A percentile compares a stretch with the other conserved stretches of the same genome.
Conservation (phyloP, 2,113 vertebrate genomes). For the Dasyurus viverrinus region DNA sequence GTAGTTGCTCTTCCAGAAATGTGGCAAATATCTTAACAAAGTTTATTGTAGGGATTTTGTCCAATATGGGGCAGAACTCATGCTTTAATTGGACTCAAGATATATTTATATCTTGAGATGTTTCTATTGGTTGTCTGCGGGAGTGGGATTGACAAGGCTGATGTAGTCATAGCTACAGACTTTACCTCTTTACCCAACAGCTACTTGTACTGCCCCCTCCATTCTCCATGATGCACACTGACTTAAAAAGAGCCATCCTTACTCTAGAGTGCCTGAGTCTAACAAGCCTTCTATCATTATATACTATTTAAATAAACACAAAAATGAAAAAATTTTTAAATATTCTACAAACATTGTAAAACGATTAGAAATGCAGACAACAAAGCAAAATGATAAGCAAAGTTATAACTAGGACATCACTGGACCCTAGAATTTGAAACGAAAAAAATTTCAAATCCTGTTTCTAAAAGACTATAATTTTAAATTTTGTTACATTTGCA, state of each 20-base stretch:
- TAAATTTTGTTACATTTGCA: neutral
- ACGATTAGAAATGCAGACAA: neutral
- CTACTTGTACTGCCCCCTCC: neutral
- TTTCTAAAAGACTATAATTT: neutral
- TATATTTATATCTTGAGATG: neutral
- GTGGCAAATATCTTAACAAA: neutral
- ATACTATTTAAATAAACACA: neutral
- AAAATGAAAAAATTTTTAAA: neutral
- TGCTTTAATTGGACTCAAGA: neutral
- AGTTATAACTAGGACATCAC: neutral
- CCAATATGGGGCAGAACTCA: neutral
- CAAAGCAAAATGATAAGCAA: neutral
- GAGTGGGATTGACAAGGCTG: neutral
- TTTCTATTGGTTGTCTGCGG: neutral
- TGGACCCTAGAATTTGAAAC: neutral
- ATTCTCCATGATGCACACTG: neutral
- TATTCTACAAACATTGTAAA: neutral
- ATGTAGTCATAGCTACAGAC: neutral
- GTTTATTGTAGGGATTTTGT: neutral
- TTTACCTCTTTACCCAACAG: neutral
- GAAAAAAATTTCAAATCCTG: neutral
- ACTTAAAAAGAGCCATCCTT: neutral
- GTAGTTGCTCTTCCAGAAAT: neutral
- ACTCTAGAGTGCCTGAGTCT: neutral
- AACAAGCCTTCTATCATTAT: neutral